A percentile compares a stretch with the other conserved stretches of the same genome.
Conservation (phyloP, 2,888 invertebrate genomes). For the Drosophila monieri region DNA sequence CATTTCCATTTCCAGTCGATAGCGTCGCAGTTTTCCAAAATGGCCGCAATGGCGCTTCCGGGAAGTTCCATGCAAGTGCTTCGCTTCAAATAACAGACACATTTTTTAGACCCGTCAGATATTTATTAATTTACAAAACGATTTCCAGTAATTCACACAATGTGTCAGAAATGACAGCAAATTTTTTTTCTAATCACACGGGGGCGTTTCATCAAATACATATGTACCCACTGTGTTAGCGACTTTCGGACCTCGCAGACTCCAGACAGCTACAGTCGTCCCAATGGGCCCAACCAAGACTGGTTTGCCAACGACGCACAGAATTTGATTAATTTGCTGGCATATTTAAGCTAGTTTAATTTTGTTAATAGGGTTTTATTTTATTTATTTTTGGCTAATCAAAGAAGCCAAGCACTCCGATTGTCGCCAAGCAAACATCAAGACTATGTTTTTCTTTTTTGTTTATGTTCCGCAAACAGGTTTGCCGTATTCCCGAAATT, state of each 20-base stretch:
- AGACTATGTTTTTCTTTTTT: constrained; percentile 20
- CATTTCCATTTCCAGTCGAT: constrained; percentile 37
- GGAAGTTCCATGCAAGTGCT: constrained; percentile 14
- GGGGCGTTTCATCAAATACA: constrained; percentile 50
- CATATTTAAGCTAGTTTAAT: constrained; percentile 49
- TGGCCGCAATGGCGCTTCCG: constrained; percentile 66
- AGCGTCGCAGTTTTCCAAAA: constrained; percentile 51
- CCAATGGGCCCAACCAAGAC: constrained; percentile 42
- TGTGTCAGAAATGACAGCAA: constrained; percentile 21
- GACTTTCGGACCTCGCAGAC: constrained; percentile 47
- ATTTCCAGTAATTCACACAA: constrained; percentile 34
- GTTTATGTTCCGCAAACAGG: constrained; percentile 40
- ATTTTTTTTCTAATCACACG: constrained; percentile 34
- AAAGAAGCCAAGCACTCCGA: constrained; percentile 38
- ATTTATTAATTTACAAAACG: constrained; percentile 33
- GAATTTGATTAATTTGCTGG: constrained; percentile 64
- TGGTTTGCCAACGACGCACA: constrained; percentile 61
- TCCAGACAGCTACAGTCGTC: constrained; percentile 3
- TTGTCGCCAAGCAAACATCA: constrained; percentile 30
- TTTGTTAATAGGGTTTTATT: constrained; percentile 34
- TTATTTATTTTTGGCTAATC: constrained; percentile 27
- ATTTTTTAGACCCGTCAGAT: not conserved
- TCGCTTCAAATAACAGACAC: not conserved
- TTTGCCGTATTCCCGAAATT: constrained; percentile 45
- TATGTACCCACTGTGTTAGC: constrained; percentile 53